phyloP scores from a whole-genome alignment of 1,140 invertebrate genomes.

The Drosophila orosa region DNA sequence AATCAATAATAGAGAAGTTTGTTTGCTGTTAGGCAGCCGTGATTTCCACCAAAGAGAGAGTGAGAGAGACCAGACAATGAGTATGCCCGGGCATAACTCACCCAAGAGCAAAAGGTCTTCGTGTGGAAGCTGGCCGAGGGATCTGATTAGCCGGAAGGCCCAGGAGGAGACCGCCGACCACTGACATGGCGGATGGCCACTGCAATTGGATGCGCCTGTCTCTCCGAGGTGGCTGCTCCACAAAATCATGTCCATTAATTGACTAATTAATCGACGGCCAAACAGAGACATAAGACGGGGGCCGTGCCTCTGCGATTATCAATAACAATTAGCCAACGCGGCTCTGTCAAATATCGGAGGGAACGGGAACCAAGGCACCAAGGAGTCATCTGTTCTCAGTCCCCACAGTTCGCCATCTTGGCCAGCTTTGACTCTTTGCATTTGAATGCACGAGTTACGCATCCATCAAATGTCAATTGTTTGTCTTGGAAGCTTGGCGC shows the following conservation, averaged over 20 bases:
- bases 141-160: conserved; percentile 65
- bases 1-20: conserved; percentile 83
- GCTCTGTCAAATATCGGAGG: conserved; percentile 64
- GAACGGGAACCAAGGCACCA: neutral
- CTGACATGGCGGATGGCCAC: conserved; percentile 3
- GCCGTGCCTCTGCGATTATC: conserved; percentile 54
- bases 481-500: conserved; percentile 74
- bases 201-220: conserved; percentile 35
- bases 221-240: conserved; percentile 16
- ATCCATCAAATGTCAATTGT: conserved; percentile 83
- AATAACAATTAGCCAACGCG: conserved; percentile 79
- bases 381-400: neutral
- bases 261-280: conserved; percentile 72
- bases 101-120: conserved; percentile 67
- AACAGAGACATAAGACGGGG: conserved; percentile 56
- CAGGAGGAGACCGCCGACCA: conserved; percentile 46
- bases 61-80: conserved; percentile 66
- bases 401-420: neutral
- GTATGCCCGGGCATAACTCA: conserved; percentile 80
- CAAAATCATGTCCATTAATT: conserved; percentile 63
- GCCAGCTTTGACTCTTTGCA: conserved; percentile 21
- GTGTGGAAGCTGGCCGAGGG: conserved; percentile 60
- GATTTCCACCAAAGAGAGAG: conserved; percentile 57
- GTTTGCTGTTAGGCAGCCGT: conserved; percentile 75
- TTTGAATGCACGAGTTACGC: conserved; percentile 82